Base-by-base conservation (phyloP, 2,797 vertebrate genomes). In the Micromesistius poutassou region DNA sequence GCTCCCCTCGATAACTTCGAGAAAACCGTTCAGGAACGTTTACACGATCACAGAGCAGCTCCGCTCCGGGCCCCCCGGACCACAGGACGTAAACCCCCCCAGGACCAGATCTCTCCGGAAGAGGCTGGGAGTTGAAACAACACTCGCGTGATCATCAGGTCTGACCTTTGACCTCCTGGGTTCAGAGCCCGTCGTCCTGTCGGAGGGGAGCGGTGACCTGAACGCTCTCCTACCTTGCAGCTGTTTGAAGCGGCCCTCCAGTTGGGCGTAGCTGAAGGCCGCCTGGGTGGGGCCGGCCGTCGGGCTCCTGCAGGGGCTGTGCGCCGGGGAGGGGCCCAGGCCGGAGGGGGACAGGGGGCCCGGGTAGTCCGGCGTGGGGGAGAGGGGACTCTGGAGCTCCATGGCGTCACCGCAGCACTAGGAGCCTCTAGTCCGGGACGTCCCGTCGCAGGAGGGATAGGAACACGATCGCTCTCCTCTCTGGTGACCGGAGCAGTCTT, bases 211-310 rank as follows among this genome's bases (percentile, higher is more conserved):
- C 4, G 19, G 55, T n/a, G 22, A 72, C 31, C 71, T n/a, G 31
- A 9, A 16, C 16, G 3, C 31, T 74, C 8, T 74, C 73, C 95
- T 95, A 98, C 97, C 97, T 97, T 98, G 97, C 3, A 98, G 93
- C 90, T 99, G 97, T 81, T 99, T 99, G 91, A 99, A 98, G 73
- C 97, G 92, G 31, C 97, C 97, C 87, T 99, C 97, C 90, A 98
- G 93, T 92, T 98, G 97, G 87, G 97, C 98, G 90, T 98, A 98
- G 94, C 98, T 98, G 90, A 96, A 98, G 0, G 94, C 94, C 25
- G 96, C 95, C 91, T 96, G 95, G 75, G 94, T 90, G 76, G 94
- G 96, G 0, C 89, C 91, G 1, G 36, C 40, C 40, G 90, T 0
- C 28, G 89, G 88, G 74, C 88, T 88, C 84, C 68, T 93, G 87